Conservation (phyloP, 2,797 vertebrate species). For the Xenentodon cancila region DNA sequence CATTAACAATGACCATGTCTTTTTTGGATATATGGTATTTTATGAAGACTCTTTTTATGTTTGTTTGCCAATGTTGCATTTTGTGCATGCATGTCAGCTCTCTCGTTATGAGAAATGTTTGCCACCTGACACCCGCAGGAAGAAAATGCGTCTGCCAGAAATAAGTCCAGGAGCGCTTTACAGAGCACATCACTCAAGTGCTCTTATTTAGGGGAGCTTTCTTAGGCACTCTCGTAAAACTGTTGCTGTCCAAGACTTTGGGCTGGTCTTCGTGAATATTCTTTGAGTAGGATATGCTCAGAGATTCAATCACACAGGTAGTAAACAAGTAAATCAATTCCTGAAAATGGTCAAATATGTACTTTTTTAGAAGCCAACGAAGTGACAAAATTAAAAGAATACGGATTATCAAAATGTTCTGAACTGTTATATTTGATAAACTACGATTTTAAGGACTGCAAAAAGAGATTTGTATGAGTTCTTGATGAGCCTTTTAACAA, state of each 20-base stretch:
- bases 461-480: not conserved
- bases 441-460: not conserved
- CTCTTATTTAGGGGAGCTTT: slow-evolving; percentile 19
- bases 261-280: slow-evolving; percentile 1
- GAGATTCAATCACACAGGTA: not conserved
- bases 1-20: too few relatives aligned
- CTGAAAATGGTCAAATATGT: not conserved
- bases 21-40: not conserved
- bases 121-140: slow-evolving; percentile 50
- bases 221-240: not conserved
- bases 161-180: slow-evolving; percentile 41
- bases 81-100: slow-evolving; percentile 19
- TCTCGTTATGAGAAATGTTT: slow-evolving; percentile 53
- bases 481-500: too few relatives aligned
- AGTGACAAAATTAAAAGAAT: not conserved
- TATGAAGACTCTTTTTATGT: slow-evolving; percentile 9
- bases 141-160: slow-evolving; percentile 48
- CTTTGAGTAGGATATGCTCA: not conserved
- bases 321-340: not conserved
- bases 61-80: slow-evolving; percentile 6
- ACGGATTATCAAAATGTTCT: not conserved
- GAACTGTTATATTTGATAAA: not conserved
- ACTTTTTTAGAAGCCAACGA: not conserved
- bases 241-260: not conserved
- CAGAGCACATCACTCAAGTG: slow-evolving; percentile 14